phyloP scores from a whole-genome alignment of 92 coral and sea anemone genomes.

The Desmophyllum pertusum region DNA sequence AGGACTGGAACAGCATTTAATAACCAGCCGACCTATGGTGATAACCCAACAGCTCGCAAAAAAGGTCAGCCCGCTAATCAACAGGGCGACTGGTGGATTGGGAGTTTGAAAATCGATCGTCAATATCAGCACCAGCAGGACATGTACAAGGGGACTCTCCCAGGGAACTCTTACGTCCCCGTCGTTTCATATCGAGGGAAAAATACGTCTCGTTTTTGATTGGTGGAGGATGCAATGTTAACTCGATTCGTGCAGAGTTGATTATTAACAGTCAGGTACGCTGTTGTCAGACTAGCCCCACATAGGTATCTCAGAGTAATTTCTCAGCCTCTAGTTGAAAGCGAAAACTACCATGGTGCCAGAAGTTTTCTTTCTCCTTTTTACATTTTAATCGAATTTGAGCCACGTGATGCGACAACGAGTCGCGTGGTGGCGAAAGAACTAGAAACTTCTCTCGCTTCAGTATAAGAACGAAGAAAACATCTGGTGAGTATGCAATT shows the following conservation, averaged over 20 bases:
- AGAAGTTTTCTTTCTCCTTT: too few relatives aligned
- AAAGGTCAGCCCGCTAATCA: not conserved
- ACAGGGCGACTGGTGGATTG: constrained; percentile 62
- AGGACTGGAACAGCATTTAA: not conserved
- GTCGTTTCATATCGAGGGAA: constrained; percentile 43
- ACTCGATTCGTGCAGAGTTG: constrained; percentile 45
- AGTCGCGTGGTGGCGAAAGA: too few relatives aligned
- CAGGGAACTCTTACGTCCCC: constrained; percentile 69
- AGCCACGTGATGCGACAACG: too few relatives aligned
- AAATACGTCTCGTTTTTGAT: constrained; percentile 38
- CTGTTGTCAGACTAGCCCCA: not conserved
- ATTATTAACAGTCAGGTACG: constrained; percentile 20
- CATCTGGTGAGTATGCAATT: too few relatives aligned
- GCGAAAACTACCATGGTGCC: too few relatives aligned
- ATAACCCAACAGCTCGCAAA: not conserved
- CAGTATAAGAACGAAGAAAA: too few relatives aligned
- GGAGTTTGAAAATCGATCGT: constrained; percentile 56
- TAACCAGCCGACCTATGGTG: not conserved
- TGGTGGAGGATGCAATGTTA: constrained; percentile 3
- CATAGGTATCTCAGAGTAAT: too few relatives aligned
- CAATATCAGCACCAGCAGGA: constrained; percentile 40
- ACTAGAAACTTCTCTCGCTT: too few relatives aligned
- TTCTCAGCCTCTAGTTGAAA: too few relatives aligned
- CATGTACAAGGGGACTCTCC: constrained; percentile 42
- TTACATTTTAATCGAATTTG: too few relatives aligned